Evolutionary conservation across 2,888 invertebrate genomes (phyloP).

Genomic region (Brenthis hecate): DNA sequence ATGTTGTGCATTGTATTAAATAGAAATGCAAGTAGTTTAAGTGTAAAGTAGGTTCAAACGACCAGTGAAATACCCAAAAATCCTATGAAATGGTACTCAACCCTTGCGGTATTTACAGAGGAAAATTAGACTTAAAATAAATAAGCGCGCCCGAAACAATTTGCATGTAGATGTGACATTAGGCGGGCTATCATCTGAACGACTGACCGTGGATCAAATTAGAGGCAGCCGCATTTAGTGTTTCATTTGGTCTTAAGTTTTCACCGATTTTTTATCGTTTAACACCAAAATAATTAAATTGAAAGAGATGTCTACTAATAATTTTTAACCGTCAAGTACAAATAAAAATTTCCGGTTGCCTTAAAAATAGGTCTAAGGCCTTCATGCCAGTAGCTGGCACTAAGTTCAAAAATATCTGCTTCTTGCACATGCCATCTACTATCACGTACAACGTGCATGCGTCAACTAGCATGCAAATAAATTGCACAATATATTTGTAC

Average conservation of each 20-base stretch:
- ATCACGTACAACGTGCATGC: too few relatives aligned
- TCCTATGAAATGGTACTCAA: conserved; percentile 30
- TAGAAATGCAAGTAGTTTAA: neutral
- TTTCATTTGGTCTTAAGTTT: conserved; percentile 38
- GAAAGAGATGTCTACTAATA: neutral
- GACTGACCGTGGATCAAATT: conserved; percentile 48
- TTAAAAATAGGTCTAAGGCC: too few relatives aligned
- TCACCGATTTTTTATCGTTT: conserved; percentile 15
- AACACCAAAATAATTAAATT: neutral
- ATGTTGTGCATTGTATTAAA: too few relatives aligned
- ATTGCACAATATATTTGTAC: too few relatives aligned
- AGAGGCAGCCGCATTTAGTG: conserved; percentile 37
- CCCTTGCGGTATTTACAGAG: conserved; percentile 75
- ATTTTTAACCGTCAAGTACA: too few relatives aligned
- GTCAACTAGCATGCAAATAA: too few relatives aligned
- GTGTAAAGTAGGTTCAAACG: neutral
- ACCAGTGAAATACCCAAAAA: conserved; percentile 8
- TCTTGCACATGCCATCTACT: too few relatives aligned
- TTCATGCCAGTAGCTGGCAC: too few relatives aligned
- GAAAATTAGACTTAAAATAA: conserved; percentile 76
- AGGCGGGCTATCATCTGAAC: conserved; percentile 47
- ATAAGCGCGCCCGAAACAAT: conserved; percentile 72
- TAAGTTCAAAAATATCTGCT: too few relatives aligned
- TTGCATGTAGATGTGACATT: conserved; percentile 82
- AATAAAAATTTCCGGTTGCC: too few relatives aligned